Conservation (phyloP, 1,140 invertebrate genomes). For the Andrena cerasifolii region DNA sequence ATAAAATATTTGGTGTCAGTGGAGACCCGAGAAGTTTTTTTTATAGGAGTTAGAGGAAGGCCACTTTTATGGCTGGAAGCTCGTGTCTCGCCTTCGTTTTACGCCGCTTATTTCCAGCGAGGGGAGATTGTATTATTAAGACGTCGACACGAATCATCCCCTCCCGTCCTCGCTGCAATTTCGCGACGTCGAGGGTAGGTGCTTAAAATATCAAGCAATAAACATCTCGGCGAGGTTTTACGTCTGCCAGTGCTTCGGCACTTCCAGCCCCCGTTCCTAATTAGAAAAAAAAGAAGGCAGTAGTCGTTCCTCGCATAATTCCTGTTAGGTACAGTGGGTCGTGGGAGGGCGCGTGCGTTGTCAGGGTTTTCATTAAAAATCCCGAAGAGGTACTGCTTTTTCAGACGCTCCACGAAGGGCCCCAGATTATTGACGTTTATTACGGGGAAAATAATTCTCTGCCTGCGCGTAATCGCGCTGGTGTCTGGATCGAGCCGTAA, state of each 20-base stretch:
- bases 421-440: background rate
- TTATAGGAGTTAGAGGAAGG: no score
- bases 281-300: conserved; percentile 25
- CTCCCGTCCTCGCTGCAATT: background rate
- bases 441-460: conserved; percentile 7
- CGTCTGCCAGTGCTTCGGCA: background rate
- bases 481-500: background rate
- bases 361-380: no score
- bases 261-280: conserved; percentile 3
- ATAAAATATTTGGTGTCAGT: no score
- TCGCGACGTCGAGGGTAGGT: background rate
- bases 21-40: no score
- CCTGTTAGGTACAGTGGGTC: no score
- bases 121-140: conserved; percentile 24
- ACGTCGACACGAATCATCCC: conserved; percentile 7
- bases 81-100: no score
- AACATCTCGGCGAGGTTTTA: background rate
- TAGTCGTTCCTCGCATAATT: no score
- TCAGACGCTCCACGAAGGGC: background rate
- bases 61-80: no score
- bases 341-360: no score
- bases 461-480: background rate
- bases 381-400: no score
- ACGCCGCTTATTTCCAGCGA: conserved; percentile 1
- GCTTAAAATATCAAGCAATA: conserved; percentile 2